A percentile compares a stretch with the other conserved stretches of the same genome.
These are phyloP conservation scores for Odobenus rosmarus DNA, from an alignment of 2,113 vertebrate species.

Conservation along the genomic window DNA sequence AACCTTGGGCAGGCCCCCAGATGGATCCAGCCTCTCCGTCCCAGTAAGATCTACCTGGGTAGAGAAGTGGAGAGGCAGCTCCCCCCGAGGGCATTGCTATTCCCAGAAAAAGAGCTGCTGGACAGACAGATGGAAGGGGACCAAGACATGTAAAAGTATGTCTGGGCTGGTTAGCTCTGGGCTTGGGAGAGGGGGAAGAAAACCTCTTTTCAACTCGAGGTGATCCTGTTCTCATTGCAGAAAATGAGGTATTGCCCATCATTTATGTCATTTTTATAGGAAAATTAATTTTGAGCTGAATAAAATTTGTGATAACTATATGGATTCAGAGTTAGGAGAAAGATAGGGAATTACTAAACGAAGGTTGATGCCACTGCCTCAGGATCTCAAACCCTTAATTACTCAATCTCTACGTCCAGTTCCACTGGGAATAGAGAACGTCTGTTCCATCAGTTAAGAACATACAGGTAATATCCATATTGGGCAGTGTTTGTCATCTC, in stretches of 20 bases:
- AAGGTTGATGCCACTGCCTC: background rate
- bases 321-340: background rate
- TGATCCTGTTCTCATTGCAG: background rate
- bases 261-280: background rate
- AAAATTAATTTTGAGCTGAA: conserved; percentile 31
- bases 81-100: background rate
- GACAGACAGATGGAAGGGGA: background rate
- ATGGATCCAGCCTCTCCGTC: background rate
- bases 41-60: background rate
- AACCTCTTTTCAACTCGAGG: background rate
- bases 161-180: background rate
- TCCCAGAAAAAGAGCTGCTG: background rate
- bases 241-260: background rate
- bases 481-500: background rate
- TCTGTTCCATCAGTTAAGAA: background rate
- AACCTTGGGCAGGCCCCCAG: background rate
- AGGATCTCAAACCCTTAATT: background rate
- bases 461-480: background rate
- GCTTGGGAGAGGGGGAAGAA: background rate
- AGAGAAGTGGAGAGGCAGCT: background rate
- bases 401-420: background rate
- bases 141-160: background rate
- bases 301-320: conserved; percentile 3
- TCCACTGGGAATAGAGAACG: background rate
- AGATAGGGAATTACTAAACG: background rate